These are phyloP conservation scores for Melanaphis sacchari DNA, from an alignment of 1,140 invertebrate species.

Conservation along the genomic window DNA sequence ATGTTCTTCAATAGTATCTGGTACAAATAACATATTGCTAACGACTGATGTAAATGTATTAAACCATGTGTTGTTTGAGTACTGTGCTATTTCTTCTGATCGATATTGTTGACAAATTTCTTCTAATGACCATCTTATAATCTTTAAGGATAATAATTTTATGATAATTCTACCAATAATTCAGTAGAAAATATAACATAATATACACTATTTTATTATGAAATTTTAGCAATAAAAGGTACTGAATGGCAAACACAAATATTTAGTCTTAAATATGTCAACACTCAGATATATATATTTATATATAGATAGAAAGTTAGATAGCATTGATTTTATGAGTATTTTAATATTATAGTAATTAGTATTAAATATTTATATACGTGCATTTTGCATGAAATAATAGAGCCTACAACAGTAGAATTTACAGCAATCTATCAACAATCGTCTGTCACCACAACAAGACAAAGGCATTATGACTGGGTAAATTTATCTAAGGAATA, in stretches of 20 bases:
- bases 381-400: not conserved
- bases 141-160: not conserved
- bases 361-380: not conserved
- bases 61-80: conserved; percentile 49
- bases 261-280: too few species aligned
- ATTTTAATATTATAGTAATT: not conserved
- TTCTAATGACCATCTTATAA: conserved; percentile 43
- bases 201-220: not conserved
- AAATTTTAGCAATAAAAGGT: not conserved
- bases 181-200: too few species aligned
- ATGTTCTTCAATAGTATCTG: conserved; percentile 1
- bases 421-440: not conserved
- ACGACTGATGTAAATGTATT: conserved; percentile 41
- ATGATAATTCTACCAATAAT: not conserved
- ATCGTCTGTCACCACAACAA: too few species aligned
- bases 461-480: too few species aligned
- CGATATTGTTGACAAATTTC: conserved; percentile 49
- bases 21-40: conserved; percentile 41
- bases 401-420: not conserved
- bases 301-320: not conserved
- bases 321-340: not conserved
- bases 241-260: not conserved
- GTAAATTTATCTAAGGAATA: too few species aligned
- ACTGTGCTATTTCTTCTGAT: conserved; percentile 30
- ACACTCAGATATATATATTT: too few species aligned